Evolutionary conservation across 2,797 vertebrate species (phyloP), one percentile per base, ranked within the genome.

Genomic region (Sebastes hubbsi): DNA sequence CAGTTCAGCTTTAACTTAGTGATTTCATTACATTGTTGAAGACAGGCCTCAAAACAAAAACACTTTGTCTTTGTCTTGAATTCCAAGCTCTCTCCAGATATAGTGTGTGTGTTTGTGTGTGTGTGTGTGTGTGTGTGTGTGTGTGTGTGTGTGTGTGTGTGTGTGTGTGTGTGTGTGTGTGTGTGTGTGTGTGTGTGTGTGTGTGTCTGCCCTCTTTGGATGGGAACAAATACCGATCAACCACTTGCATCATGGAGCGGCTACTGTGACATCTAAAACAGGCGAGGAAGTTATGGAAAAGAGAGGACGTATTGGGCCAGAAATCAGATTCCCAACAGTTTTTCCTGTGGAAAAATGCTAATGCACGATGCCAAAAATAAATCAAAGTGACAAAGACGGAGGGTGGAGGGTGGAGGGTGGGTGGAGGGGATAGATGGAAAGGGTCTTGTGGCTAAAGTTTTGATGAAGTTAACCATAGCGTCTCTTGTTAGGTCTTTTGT

Each of bases 311-410:
- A 80, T 85, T 88, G 88, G 76, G 86, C 89, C 75, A 92, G 88
- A 91, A 95, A 89, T 94, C 89, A 80, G 88, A 91, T 94, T 94
- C 86, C 90, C 89, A 86, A 93, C 90, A 90, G 89, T 91, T 95
- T 92, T 91, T 92, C 87, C 90, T 91, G 88, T 94, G 94, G 95
- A 96, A 95, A 54, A 96, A 92, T 93, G 81, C 58, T 82, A 77
- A 90, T 75, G 77, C 42, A 56, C 36, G 34, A 86, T 89, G 92
- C 93, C 94, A 95, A 92, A 94, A 94, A 90, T 91, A 94, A 94
- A 95, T 95, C 90, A 93, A 93, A 89, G 93, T 94, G 94, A 94
- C 93, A 93, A 94, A 92, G 88, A 88, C 36, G 78, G 78, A 63
- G 89, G 87, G 88, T 49, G 72, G 62, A 34, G 36, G 42, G 42